Evolutionary conservation across 2,113 vertebrate species (phyloP).

Genomic region (human (Homo sapiens)): GRCh38 chr1:29415001-29415500

Average conservation of each 20-base stretch:
- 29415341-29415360: neutral
- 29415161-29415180: neutral
- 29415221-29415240: neutral
- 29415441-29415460: neutral
- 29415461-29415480: neutral
- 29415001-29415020: neutral
- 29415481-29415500: neutral
- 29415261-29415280: neutral
- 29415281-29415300: neutral
- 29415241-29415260: neutral
- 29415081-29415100: no score
- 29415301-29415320: neutral
- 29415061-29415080: neutral
- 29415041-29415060: neutral
- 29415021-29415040: neutral
- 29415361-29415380: neutral
- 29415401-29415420: no score
- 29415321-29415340: neutral
- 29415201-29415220: neutral
- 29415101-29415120: neutral
- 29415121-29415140: neutral
- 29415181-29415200: neutral
- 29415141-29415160: neutral
- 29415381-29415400: rapidly evolving
- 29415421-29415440: neutral